Evolutionary conservation across 2,888 invertebrate species (phyloP), one percentile per base, ranked within the genome.

Genomic region (Petrolisthes manimaculis): DNA sequence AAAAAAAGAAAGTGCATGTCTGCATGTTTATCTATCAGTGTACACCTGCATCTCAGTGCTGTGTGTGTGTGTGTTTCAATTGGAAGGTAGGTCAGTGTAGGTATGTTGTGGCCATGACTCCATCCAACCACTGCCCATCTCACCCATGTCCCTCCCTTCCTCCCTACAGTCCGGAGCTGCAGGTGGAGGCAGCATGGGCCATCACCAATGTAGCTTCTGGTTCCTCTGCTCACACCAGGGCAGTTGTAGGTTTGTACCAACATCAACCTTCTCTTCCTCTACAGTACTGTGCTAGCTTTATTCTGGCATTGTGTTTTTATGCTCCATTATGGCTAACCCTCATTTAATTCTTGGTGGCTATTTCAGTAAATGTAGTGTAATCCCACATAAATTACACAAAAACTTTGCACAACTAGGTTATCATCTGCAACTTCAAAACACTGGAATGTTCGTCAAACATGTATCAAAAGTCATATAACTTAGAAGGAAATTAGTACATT

Each of bases 171-270:
- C 85, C 85, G 21, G 74, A 88, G 67, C 86, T 97, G 0, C 97
- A 99, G 93, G 99, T 99, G 93, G 99, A 99, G 93, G 96, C 98
- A 0, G 96, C 98, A 0, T 99, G 99, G 99, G 98, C 98, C 0
- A 93, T 99, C 88, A 99, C 99, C 53, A 99, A 99, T 93, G 97
- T 99, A 84, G 99, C 99, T 0, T 98, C 98, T 0, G 99, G 99
- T 6, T 97, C 97, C 0, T 95, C 96, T 0, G 96, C 96, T 0
- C 98, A 99, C 93, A 99, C 99, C 0, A 94, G 95, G 92, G 95
- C 96, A 21, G 97, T 99, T 0, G 96, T 99, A 2, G 89, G 89
- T 90, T 71, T 75, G 89, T 69, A 37, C 79, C 37, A 37, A 37
- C 2, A 37, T 37, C 37, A 37, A 74, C 74, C 37, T 37, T 37